These are phyloP conservation scores for Channa maculata DNA, from an alignment of 2,113 vertebrate species.

Conservation along the genomic window DNA sequence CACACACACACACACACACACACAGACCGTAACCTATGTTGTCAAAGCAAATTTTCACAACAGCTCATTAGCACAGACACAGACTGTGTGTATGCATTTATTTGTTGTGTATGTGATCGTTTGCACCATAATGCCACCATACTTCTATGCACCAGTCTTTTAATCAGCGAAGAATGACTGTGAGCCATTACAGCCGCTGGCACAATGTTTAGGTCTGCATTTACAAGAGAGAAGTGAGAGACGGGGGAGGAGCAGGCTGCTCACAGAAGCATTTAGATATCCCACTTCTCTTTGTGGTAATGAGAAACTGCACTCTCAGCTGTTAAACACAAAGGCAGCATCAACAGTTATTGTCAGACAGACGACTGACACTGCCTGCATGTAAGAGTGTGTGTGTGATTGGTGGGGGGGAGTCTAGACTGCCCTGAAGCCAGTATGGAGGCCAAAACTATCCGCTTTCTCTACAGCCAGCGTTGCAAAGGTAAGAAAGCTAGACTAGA, in stretches of 20 bases:
- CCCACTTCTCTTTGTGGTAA: constrained; percentile 80
- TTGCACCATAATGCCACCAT: constrained; percentile 26
- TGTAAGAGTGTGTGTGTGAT: constrained; percentile 17
- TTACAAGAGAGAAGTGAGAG: constrained; percentile 48
- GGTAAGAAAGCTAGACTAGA: constrained; percentile 66
- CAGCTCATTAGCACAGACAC: constrained; percentile 54
- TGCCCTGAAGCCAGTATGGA: constrained; percentile 68
- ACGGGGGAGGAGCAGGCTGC: constrained; percentile 5
- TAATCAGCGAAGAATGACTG: constrained; percentile 42
- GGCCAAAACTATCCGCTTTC: constrained; percentile 74
- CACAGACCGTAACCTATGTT: constrained; percentile 57
- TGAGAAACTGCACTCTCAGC: constrained; percentile 82
- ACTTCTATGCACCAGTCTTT: constrained; percentile 39
- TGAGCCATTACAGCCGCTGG: constrained; percentile 20
- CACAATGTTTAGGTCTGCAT: constrained; percentile 57
- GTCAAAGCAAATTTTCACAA: constrained; percentile 58
- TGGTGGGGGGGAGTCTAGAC: constrained; percentile 18
- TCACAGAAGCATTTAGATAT: constrained; percentile 74
- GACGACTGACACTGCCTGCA: constrained; percentile 34
- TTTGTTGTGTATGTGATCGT: constrained; percentile 22
- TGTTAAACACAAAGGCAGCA: constrained; percentile 73
- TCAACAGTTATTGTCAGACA: constrained; percentile 47
- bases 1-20: no score
- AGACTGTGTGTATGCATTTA: constrained; percentile 11
- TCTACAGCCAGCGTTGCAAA: constrained; percentile 78